Percentiles rank a stretch among this genome's conserved stretches.
Conservation (phyloP, 2,888 invertebrate species). For the Merodon equestris region DNA sequence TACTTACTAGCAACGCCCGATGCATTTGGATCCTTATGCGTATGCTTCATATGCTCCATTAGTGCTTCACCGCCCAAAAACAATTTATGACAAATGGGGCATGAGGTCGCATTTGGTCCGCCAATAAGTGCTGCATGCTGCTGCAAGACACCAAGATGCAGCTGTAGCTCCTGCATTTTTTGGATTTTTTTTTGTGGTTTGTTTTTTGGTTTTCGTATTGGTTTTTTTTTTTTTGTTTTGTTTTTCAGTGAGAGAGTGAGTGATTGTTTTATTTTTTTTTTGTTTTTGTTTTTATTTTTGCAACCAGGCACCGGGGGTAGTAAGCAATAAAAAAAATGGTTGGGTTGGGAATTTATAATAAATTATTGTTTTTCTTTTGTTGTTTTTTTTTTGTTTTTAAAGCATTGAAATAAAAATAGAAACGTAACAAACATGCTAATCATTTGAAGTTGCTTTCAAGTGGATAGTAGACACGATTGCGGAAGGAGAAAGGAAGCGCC, state of each 20-base stretch:
- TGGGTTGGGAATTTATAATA: slow-evolving; percentile 48
- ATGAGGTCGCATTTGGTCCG: slow-evolving; percentile 94
- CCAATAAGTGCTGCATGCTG: slow-evolving; percentile 96
- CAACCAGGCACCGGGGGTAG: slow-evolving; percentile 56
- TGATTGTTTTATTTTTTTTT: slow-evolving; percentile 15
- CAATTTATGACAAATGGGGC: slow-evolving; percentile 96
- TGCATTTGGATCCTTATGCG: slow-evolving; percentile 91
- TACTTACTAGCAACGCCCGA: slow-evolving; percentile 71
- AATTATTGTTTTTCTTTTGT: slow-evolving; percentile 18
- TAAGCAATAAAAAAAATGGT: slow-evolving; percentile 58
- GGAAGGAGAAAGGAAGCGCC: too few species aligned
- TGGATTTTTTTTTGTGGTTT: slow-evolving; percentile 38
- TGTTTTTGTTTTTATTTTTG: slow-evolving; percentile 9
- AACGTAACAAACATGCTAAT: not conserved
- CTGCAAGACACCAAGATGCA: slow-evolving; percentile 96
- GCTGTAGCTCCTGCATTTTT: slow-evolving; percentile 87
- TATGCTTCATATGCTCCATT: slow-evolving; percentile 97
- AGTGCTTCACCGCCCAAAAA: slow-evolving; percentile 95
- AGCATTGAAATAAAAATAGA: slow-evolving; percentile 4
- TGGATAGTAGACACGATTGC: not conserved
- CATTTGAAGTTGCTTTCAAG: slow-evolving; percentile 1
- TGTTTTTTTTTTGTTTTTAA: slow-evolving; percentile 8
- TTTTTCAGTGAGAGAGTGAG: slow-evolving; percentile 29
- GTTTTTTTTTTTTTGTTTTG: slow-evolving; percentile 21
- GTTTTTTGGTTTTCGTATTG: slow-evolving; percentile 27